These are phyloP conservation scores for Parthenolecanium corni DNA, from an alignment of 2,888 invertebrate genomes.

Conservation along the genomic window DNA sequence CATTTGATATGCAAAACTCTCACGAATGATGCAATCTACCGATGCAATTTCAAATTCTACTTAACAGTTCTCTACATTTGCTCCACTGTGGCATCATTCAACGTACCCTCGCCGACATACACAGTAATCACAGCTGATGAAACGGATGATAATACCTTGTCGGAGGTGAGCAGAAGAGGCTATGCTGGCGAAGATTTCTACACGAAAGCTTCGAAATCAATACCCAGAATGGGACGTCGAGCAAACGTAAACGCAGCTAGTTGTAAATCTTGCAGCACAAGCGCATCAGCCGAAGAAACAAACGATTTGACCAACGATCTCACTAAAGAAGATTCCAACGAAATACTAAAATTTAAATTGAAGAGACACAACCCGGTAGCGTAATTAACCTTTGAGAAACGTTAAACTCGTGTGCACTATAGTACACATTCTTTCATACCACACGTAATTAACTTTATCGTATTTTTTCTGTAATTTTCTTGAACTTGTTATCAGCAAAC, in stretches of 20 bases:
- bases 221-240: slow-evolving; percentile 30
- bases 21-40: no score
- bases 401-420: not conserved
- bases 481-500: not conserved
- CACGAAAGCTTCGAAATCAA: slow-evolving; percentile 30
- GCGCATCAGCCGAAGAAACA: not conserved
- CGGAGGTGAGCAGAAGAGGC: slow-evolving; percentile 21
- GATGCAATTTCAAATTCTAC: no score
- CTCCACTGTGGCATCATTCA: not conserved
- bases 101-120: not conserved
- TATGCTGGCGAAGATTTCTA: slow-evolving; percentile 30
- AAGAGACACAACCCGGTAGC: not conserved
- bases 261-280: not conserved
- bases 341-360: slow-evolving; percentile 2
- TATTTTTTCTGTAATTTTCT: not conserved
- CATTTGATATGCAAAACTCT: no score
- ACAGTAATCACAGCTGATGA: slow-evolving; percentile 8
- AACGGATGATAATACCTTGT: slow-evolving; percentile 4
- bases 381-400: not conserved
- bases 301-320: no score
- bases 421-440: not conserved
- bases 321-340: not conserved
- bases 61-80: no score
- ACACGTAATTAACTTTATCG: not conserved
- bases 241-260: not conserved